Percentiles rank a stretch among this genome's conserved stretches.
phyloP scores from a whole-genome alignment of 1,140 invertebrate species.

The Bombus balteatus region DNA sequence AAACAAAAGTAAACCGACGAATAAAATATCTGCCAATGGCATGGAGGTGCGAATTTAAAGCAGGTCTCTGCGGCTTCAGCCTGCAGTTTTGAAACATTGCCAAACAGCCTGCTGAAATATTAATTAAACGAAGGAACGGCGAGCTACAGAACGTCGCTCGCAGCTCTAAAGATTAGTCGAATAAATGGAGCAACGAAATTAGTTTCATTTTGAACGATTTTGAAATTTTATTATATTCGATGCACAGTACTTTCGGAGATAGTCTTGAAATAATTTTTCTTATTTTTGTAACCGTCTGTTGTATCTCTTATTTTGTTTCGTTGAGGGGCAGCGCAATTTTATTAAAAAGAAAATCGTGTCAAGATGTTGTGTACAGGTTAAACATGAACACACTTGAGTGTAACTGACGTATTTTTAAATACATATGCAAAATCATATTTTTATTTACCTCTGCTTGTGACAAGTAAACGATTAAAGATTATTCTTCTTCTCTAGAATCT shows the following conservation, averaged over 20 bases:
- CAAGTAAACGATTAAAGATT: too few relatives aligned
- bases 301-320: neutral
- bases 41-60: neutral
- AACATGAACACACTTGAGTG: too few relatives aligned
- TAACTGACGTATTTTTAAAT: too few relatives aligned
- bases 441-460: too few relatives aligned
- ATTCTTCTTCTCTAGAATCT: too few relatives aligned
- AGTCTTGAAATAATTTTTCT: neutral
- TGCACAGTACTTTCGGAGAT: too few relatives aligned
- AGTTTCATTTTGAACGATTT: neutral
- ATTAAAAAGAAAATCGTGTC: neutral
- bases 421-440: too few relatives aligned
- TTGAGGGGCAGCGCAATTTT: fast-evolving
- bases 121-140: conserved; percentile 17
- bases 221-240: neutral
- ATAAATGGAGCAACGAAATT: neutral
- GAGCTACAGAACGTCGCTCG: neutral
- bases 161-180: neutral
- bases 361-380: neutral
- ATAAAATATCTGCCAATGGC: conserved; percentile 24
- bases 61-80: neutral
- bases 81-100: conserved; percentile 37
- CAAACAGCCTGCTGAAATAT: conserved; percentile 39
- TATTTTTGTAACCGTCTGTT: neutral
- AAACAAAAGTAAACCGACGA: neutral